A percentile compares a stretch with the other conserved stretches of the same genome.
Conservation (phyloP, 2,113 vertebrate species). For the Gavia stellata region DNA sequence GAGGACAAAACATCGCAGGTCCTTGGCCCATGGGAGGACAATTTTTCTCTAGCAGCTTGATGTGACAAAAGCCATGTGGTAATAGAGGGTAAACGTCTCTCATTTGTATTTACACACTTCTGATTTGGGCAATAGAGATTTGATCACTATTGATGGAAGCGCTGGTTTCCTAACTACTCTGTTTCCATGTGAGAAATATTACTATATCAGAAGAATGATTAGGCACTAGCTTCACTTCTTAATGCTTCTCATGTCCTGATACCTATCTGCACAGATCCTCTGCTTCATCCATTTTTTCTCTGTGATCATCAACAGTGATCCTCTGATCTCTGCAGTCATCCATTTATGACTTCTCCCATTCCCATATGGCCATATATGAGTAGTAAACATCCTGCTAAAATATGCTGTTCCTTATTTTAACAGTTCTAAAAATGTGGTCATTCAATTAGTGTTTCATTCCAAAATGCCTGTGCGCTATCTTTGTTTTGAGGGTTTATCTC, state of each 20-base stretch:
- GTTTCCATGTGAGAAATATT: background rate
- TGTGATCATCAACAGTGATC: background rate
- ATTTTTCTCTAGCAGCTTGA: background rate
- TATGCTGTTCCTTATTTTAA: background rate
- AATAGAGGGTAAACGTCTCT: background rate
- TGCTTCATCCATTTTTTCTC: background rate
- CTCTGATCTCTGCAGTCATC: background rate
- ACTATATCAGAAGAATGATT: background rate
- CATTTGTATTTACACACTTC: background rate
- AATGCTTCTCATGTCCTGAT: background rate
- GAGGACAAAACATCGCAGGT: background rate
- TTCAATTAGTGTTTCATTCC: background rate
- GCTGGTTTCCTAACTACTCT: background rate
- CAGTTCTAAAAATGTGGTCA: background rate
- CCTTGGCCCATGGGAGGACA: background rate
- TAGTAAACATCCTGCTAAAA: background rate
- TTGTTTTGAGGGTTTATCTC: background rate
- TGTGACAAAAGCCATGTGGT: background rate
- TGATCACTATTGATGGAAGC: background rate
- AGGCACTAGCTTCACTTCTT: background rate
- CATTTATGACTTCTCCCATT: background rate
- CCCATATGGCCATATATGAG: background rate
- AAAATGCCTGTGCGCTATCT: background rate
- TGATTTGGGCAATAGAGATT: background rate
- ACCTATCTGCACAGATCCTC: background rate